Base-by-base conservation (phyloP, 2,888 invertebrate species). In the Cantharis flavilabris region DNA sequence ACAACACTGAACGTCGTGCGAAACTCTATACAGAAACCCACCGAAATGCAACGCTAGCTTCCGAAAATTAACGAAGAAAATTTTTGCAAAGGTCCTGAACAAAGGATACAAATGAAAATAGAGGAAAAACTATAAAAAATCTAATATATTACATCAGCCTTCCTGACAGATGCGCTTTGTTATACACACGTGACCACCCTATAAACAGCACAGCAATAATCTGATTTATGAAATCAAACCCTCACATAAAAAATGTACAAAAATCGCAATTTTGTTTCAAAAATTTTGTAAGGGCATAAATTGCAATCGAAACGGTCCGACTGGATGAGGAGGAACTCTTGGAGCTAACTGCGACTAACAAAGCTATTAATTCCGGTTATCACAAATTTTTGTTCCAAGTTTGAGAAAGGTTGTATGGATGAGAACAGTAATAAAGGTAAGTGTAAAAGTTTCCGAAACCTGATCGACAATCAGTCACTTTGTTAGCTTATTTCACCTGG, bases 1-100 rank as follows among this genome's bases (percentile, higher is more conserved):
- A 77, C 75, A 70, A 75, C 75, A 77, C 77, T 77, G 75, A 77
- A 77, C 73, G 71, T 62, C 71, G 77, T 75, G 75, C 75, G 65
- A 73, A 73, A 77, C 72, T 70, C 65, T 75, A 69, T 72, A 49
- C 62, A 71, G 70, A 71, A 72, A 75, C 65, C 64, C 69, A 77
- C 62, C 77, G 77, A 77, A 75, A 70, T 63, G 33, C 75, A 62
- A 69, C 77, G 77, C 65, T 62, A 72, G 63, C 67, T 72, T 72
- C 70, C 77, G 77, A 72, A 72, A 72, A 77, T 69, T 65, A 11
- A 75, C 77, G 77, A 77, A 77, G 75, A 75, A 77, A 77, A 72
- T 72, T 72, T 75, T 75, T 74, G 70, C 72, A 75, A 70, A 72
- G 72, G 72, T 77, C 75, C 77, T 75, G 75, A 72, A 16, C 63